A percentile compares a stretch with the other conserved stretches of the same genome.
These are phyloP conservation scores for Clinocottus analis DNA, from an alignment of 2,113 vertebrate genomes.

Conservation along the genomic window DNA sequence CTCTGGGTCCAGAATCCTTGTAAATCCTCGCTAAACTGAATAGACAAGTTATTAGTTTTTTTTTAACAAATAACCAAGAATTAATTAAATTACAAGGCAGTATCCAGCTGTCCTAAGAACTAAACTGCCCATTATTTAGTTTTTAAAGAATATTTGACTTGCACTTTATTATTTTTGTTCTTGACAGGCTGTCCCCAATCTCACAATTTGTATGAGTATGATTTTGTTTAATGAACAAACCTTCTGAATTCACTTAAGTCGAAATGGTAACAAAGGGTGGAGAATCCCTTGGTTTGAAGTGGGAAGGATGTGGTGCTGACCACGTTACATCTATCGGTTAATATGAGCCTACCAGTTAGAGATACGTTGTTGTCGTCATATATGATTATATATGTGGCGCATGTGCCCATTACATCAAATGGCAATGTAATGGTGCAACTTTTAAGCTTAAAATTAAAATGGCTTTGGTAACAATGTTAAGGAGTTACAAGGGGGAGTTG, in stretches of 20 bases:
- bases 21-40: background rate
- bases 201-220: background rate
- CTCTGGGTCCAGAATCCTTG: background rate
- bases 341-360: background rate
- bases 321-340: background rate
- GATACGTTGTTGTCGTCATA: background rate
- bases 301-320: background rate
- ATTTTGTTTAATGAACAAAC: background rate
- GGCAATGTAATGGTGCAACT: background rate
- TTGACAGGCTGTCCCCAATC: background rate
- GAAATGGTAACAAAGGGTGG: background rate
- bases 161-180: background rate
- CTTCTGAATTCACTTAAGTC: background rate
- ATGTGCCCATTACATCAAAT: background rate
- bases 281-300: constrained; percentile 5
- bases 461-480: background rate
- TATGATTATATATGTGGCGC: background rate
- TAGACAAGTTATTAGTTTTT: background rate
- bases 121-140: background rate
- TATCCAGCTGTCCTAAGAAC: background rate
- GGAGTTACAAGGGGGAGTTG: background rate
- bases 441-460: background rate
- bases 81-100: background rate
- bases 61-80: background rate
- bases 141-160: constrained; percentile 7